phyloP scores from a whole-genome alignment of 2,888 invertebrate species.

The Petrophora chlorosata region DNA sequence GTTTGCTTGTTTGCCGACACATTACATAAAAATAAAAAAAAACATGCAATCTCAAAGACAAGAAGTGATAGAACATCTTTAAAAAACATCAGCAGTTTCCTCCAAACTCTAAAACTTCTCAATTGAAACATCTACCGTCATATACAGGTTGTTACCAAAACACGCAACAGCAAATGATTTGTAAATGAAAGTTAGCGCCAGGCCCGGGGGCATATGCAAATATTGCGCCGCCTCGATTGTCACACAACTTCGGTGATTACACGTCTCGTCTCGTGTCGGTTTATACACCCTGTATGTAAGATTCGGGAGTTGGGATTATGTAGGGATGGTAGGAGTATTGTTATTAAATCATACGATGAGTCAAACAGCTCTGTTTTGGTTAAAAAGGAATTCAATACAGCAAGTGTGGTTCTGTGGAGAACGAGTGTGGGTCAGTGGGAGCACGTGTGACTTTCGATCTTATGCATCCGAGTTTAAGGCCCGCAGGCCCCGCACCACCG shows the following conservation, averaged over 20 bases:
- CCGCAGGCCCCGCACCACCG: too few relatives aligned
- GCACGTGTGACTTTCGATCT: too few relatives aligned
- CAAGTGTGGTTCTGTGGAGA: too few relatives aligned
- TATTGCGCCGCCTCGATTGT: conserved; percentile 39
- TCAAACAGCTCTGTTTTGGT: too few relatives aligned
- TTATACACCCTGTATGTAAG: conserved; percentile 34
- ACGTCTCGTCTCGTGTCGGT: conserved; percentile 16
- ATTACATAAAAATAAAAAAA: too few relatives aligned
- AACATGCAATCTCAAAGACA: too few relatives aligned
- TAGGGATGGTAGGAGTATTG: background rate
- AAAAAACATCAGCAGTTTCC: background rate
- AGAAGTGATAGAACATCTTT: too few relatives aligned
- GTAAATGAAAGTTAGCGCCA: conserved; percentile 42
- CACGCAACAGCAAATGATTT: conserved; percentile 42
- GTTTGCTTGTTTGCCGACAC: too few relatives aligned
- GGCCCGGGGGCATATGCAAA: conserved; percentile 38
- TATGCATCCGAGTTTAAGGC: too few relatives aligned
- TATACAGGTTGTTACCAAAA: conserved; percentile 38
- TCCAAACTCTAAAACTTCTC: conserved; percentile 20
- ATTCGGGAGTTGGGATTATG: conserved; percentile 16
- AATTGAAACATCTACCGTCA: conserved; percentile 29
- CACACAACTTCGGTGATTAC: conserved; percentile 41
- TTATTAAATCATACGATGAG: background rate
- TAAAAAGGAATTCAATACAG: too few relatives aligned
- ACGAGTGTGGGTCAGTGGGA: too few relatives aligned